Base-by-base conservation (phyloP, 2,888 invertebrate genomes). In the Tetropium fuscum region DNA sequence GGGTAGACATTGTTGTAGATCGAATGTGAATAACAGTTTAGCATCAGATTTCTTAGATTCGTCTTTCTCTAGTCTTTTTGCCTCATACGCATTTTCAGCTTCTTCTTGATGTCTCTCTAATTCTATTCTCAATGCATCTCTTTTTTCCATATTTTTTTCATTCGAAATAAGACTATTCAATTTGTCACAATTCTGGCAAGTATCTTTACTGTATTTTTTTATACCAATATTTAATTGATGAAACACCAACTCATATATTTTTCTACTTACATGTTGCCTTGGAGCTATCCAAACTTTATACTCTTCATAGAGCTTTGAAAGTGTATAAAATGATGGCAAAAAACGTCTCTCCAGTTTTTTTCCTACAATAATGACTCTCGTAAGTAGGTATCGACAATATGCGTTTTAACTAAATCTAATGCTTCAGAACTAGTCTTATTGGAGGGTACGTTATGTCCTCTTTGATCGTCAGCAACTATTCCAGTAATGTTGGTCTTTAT, bases 1-100 rank as follows among this genome's bases (percentile, higher is more conserved):
- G 1, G 74, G 74, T 16, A 74, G 55, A 30, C 70, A 69, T 60
- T 74, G 72, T 47, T 74, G 53, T n/a, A 60, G 16, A 56, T 63
- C 58, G 22, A 54, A 61, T 18, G 41, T 25, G 22, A 25, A 53
- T 3, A 53, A 27, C 6, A 13, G 16, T 16, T 41, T 41, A 8
- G 41, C 13, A 16, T 8, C 6, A 36, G 38, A 38, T 3, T 8
- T 5, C 16, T 6, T 4, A 25, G 16, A 3, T 19, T 30, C 51
- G 7, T 27, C 27, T 7, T 27, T 27, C 2, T 27, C 27, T n/a
- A 27, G 7, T 6, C 27, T 2, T 7, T 57, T 60, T 8, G 43
- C 22, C 5, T 27, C 40, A 57, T 59, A 58, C 8, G 56, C 53
- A 18, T 10, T 18, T 22, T 57, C 56, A 11, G 60, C 60, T 45